These are phyloP conservation scores for Cydia splendana DNA, from an alignment of 1,140 invertebrate species.

Conservation along the genomic window DNA sequence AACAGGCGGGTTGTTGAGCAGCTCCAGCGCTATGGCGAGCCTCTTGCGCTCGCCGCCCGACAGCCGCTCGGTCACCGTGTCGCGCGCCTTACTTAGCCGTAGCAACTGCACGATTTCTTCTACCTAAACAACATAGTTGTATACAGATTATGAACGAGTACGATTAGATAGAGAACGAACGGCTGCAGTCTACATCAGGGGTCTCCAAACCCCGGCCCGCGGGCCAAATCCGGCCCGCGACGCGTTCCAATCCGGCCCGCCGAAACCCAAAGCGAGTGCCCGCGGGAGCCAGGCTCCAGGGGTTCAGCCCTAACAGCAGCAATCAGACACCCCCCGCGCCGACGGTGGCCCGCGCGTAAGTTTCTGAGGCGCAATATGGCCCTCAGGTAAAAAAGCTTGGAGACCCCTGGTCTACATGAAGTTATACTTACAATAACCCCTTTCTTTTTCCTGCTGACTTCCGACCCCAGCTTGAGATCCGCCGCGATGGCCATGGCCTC, in stretches of 20 bases:
- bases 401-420: background rate
- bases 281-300: too few species aligned
- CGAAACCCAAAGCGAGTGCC: too few species aligned
- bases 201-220: too few species aligned
- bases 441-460: constrained; percentile 83
- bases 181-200: background rate
- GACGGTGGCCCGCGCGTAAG: too few species aligned
- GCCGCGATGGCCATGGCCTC: constrained; percentile 93
- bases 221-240: too few species aligned
- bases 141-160: too few species aligned
- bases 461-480: constrained; percentile 90
- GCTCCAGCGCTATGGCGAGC: constrained; percentile 94
- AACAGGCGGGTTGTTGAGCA: constrained; percentile 97
- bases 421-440: constrained; percentile 83
- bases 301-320: too few species aligned
- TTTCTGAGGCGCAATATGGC: too few species aligned
- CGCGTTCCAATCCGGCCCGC: too few species aligned
- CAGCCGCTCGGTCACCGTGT: constrained; percentile 87
- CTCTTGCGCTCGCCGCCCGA: constrained; percentile 96
- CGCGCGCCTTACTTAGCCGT: constrained; percentile 81
- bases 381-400: too few species aligned
- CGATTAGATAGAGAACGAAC: background rate
- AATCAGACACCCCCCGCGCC: too few species aligned
- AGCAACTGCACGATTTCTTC: constrained; percentile 85
- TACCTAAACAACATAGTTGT: constrained; percentile 78